phyloP scores from a whole-genome alignment of 1,140 invertebrate species.

The Helicoverpa armigera region DNA sequence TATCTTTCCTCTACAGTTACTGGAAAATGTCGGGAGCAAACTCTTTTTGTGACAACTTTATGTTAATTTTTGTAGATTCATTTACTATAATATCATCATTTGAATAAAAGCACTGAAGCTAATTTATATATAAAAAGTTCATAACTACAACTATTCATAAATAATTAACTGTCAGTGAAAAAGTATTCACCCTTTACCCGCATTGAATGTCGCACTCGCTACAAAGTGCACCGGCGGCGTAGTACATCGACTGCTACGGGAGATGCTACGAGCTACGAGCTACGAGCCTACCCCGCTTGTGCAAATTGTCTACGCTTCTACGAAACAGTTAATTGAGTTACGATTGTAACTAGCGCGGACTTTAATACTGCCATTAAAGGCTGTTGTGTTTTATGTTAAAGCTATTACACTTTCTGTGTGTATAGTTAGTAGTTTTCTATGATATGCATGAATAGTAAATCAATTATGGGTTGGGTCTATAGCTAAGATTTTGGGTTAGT shows the following conservation, averaged over 20 bases:
- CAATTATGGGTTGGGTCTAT: too few species aligned
- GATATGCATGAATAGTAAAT: too few species aligned
- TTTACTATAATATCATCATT: too few species aligned
- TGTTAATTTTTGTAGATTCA: too few species aligned
- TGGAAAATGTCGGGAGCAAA: too few species aligned
- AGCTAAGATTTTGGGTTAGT: too few species aligned
- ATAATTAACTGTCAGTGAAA: neutral
- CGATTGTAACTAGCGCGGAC: slow-evolving; percentile 29
- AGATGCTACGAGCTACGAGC: slow-evolving; percentile 20
- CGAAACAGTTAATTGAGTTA: slow-evolving; percentile 40
- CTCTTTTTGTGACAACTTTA: too few species aligned
- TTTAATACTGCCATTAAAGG: slow-evolving; percentile 30
- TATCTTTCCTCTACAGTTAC: too few species aligned
- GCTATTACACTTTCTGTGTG: neutral
- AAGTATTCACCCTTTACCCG: neutral
- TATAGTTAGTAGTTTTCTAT: neutral
- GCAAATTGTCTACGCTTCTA: slow-evolving; percentile 36
- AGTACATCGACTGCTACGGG: slow-evolving; percentile 24
- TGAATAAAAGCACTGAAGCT: too few species aligned
- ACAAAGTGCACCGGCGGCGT: neutral
- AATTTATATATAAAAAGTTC: too few species aligned
- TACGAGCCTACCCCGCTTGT: slow-evolving; percentile 31
- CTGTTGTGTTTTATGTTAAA: neutral
- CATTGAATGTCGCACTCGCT: neutral
- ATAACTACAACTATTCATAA: neutral